Conservation (phyloP, 1,140 invertebrate genomes). For the Sycophaga agraensis region DNA sequence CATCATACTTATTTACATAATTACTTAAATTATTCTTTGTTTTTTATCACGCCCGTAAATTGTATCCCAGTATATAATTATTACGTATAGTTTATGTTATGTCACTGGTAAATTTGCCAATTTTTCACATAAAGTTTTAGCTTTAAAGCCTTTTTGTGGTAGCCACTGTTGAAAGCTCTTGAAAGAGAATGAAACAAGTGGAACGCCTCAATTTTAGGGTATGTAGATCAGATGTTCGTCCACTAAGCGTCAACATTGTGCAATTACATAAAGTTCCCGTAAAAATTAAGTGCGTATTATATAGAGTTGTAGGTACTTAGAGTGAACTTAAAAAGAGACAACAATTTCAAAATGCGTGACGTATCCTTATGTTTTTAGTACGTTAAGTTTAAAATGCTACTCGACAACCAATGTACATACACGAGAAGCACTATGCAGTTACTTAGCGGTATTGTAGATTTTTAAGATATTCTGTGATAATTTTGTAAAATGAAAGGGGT, state of each 20-base stretch:
- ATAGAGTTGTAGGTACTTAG: no score
- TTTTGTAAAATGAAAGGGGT: slow-evolving; percentile 33
- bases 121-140: slow-evolving; percentile 2
- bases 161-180: no score
- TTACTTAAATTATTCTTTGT: slow-evolving; percentile 14
- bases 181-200: neutral
- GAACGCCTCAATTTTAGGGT: neutral
- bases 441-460: slow-evolving; percentile 5
- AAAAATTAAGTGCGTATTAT: neutral
- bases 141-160: neutral
- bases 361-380: neutral
- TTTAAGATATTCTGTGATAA: slow-evolving; percentile 41
- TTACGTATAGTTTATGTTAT: neutral
- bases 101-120: neutral
- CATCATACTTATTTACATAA: slow-evolving; percentile 3
- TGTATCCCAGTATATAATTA: slow-evolving; percentile 1
- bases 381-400: neutral
- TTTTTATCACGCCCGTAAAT: slow-evolving; percentile 11
- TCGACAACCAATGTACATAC: neutral
- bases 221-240: neutral
- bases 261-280: neutral
- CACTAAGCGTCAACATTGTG: neutral
- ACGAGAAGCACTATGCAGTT: neutral
- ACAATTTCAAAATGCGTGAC: no score
- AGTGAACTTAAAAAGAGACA: no score